Conservation (phyloP, 2,888 invertebrate species). For the Caenorhabditis virilis region DNA sequence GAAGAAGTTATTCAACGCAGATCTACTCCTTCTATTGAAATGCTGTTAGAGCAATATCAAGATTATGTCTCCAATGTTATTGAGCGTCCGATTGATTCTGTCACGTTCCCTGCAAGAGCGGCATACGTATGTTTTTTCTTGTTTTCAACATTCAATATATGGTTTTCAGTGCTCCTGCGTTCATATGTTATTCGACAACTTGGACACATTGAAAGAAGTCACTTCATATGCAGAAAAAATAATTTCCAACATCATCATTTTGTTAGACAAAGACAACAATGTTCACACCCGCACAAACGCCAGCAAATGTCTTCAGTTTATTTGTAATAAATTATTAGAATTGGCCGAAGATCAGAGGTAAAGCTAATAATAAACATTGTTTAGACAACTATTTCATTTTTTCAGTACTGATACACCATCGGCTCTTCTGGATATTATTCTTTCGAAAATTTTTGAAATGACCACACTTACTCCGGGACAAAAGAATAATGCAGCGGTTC, state of each 20-base stretch:
- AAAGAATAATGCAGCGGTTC: slow-evolving; percentile 23
- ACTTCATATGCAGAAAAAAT: slow-evolving; percentile 38
- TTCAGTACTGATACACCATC: slow-evolving; percentile 16
- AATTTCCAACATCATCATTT: slow-evolving; percentile 51
- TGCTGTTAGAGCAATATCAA: slow-evolving; percentile 37
- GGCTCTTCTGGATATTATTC: slow-evolving; percentile 20
- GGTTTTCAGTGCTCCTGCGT: slow-evolving; percentile 40
- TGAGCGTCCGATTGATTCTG: slow-evolving; percentile 22
- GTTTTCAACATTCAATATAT: slow-evolving; percentile 2
- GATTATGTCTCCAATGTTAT: slow-evolving; percentile 38
- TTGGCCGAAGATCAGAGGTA: slow-evolving; percentile 38
- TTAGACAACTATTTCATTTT: background rate
- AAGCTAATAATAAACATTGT: background rate
- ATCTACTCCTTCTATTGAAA: slow-evolving; percentile 31
- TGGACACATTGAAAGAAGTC: slow-evolving; percentile 31
- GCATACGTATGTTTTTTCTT: slow-evolving; percentile 26
- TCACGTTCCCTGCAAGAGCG: slow-evolving; percentile 39
- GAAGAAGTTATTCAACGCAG: slow-evolving; percentile 60
- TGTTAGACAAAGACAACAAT: slow-evolving; percentile 56
- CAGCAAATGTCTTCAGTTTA: slow-evolving; percentile 54
- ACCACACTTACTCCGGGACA: slow-evolving; percentile 30
- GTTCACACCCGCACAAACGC: slow-evolving; percentile 54
- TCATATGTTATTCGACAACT: slow-evolving; percentile 28
- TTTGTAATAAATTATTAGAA: slow-evolving; percentile 51
- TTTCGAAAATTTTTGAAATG: slow-evolving; percentile 48